These are phyloP conservation scores for Heliothis subflexa DNA, from an alignment of 1,140 invertebrate genomes.

Conservation along the genomic window DNA sequence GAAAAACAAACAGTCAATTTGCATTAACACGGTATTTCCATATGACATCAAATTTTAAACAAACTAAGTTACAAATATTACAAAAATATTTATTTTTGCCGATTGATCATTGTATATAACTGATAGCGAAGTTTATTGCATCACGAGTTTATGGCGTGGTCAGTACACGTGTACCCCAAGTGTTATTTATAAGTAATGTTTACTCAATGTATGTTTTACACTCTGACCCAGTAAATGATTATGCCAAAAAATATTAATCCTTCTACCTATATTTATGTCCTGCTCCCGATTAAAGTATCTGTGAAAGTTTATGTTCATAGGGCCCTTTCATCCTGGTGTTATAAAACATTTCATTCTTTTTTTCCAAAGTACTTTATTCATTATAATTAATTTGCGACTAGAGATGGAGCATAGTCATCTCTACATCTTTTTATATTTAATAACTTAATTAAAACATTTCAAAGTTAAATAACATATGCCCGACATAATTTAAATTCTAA, in stretches of 20 bases:
- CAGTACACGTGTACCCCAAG: constrained; percentile 46
- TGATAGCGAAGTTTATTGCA: constrained; percentile 55
- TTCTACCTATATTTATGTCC: too few species aligned
- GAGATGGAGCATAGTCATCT: not conserved
- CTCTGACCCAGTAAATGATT: constrained; percentile 31
- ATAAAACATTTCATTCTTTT: not conserved
- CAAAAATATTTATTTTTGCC: not conserved
- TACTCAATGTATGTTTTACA: constrained; percentile 33
- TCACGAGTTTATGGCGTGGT: constrained; percentile 53
- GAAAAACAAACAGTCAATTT: not conserved
- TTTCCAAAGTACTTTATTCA: not conserved
- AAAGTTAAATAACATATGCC: not conserved
- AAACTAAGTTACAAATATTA: constrained; percentile 16
- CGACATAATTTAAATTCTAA: not conserved
- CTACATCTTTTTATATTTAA: not conserved
- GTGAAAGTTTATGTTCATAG: too few species aligned
- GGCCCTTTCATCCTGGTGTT: too few species aligned
- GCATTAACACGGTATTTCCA: not conserved
- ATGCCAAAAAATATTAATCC: constrained; percentile 13
- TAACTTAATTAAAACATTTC: not conserved
- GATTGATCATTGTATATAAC: constrained; percentile 37
- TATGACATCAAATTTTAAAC: constrained; percentile 24
- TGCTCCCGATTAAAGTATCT: too few species aligned
- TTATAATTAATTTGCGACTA: not conserved
- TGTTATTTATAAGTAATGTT: constrained; percentile 31